Percentiles rank a stretch among this genome's conserved stretches.
Evolutionary conservation across 1,140 invertebrate species (phyloP).

Genomic region (Cryptotermes secundus): DNA sequence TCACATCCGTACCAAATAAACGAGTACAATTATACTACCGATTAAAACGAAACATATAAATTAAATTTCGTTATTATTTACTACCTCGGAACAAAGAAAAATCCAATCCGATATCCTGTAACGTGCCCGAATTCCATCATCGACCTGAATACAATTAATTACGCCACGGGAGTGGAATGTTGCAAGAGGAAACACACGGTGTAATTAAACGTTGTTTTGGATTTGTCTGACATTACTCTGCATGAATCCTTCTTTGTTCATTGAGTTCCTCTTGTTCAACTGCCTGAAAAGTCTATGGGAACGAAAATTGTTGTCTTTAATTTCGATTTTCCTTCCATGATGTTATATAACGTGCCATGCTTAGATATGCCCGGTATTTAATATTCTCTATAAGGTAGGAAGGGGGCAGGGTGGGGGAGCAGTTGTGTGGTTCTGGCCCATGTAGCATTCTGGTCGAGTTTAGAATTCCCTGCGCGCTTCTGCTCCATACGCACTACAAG

Average conservation of each 20-base stretch:
- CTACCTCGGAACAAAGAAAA: too few relatives aligned
- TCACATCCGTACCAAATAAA: too few relatives aligned
- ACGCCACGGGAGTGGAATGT: background rate
- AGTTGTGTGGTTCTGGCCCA: background rate
- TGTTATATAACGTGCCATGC: background rate
- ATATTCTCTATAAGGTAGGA: conserved; percentile 9
- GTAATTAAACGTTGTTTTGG: conserved; percentile 13
- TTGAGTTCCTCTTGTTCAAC: background rate
- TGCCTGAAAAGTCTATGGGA: background rate
- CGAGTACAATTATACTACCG: too few relatives aligned
- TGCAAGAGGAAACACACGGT: conserved; percentile 5
- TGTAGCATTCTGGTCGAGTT: background rate
- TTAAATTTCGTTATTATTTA: too few relatives aligned
- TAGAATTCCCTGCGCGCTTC: background rate
- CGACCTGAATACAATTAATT: conserved; percentile 17
- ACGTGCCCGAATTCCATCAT: background rate
- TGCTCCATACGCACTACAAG: background rate
- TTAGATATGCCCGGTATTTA: background rate
- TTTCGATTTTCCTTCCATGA: background rate
- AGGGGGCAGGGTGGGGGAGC: background rate
- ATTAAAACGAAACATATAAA: too few relatives aligned
- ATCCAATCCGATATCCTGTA: background rate
- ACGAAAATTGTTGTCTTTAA: conserved; percentile 6
- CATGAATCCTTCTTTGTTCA: background rate
- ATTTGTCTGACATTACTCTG: conserved; percentile 11